These are phyloP conservation scores for Pygoscelis antarcticus DNA, from an alignment of 2,113 vertebrate genomes.

Conservation along the genomic window DNA sequence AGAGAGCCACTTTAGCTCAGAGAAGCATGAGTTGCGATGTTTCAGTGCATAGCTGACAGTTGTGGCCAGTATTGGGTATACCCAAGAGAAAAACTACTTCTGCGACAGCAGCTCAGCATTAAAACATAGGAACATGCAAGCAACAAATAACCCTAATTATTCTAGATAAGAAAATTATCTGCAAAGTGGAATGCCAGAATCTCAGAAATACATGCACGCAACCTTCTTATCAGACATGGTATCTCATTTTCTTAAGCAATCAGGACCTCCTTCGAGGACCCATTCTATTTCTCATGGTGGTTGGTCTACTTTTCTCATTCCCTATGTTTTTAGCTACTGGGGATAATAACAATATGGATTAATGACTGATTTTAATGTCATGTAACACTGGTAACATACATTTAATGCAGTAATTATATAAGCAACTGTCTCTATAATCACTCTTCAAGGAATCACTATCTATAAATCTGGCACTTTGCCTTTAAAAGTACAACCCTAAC, in stretches of 20 bases:
- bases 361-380: conserved; percentile 1
- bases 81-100: background rate
- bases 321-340: background rate
- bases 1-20: background rate
- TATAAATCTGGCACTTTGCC: conserved; percentile 30
- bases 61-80: background rate
- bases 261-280: background rate
- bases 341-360: background rate
- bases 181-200: background rate
- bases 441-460: conserved; percentile 7
- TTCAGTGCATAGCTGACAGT: background rate
- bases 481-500: conserved; percentile 16
- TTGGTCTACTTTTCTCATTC: background rate
- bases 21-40: background rate
- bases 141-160: background rate
- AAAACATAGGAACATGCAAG: background rate
- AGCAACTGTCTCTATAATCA: conserved; percentile 11
- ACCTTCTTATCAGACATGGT: background rate
- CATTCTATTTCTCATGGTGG: background rate
- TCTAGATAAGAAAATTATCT: conserved; percentile 11
- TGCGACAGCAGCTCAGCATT: background rate
- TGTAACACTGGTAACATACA: background rate
- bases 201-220: background rate
- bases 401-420: conserved; percentile 13
- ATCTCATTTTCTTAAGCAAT: background rate